Evolutionary conservation across 2,113 vertebrate species (phyloP).

Genomic region (Anolis sagrei): DNA sequence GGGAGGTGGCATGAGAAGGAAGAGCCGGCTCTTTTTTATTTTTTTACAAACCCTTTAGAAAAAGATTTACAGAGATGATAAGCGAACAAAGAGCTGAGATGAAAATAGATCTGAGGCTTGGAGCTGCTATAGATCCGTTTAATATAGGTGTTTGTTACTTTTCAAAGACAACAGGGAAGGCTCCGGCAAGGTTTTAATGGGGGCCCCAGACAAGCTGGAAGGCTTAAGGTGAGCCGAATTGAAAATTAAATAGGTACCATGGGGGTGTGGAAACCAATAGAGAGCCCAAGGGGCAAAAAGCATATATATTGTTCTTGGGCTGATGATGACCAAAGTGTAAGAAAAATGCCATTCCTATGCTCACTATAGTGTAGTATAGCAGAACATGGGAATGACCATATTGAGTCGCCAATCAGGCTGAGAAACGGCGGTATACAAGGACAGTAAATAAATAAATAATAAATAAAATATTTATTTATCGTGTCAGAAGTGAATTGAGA

Average conservation of each 20-base stretch:
- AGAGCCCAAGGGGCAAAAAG: neutral
- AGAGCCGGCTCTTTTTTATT: neutral
- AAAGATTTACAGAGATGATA: conserved; percentile 55
- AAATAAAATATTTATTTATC: too few relatives aligned
- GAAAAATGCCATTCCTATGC: neutral
- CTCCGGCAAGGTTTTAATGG: neutral
- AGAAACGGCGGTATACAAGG: too few relatives aligned
- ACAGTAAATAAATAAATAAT: too few relatives aligned
- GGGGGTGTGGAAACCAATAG: neutral
- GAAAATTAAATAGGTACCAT: neutral
- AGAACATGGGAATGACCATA: too few relatives aligned
- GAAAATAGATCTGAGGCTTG: conserved; percentile 62
- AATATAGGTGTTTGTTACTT: conserved; percentile 18
- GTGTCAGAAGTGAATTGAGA: too few relatives aligned
- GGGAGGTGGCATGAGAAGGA: neutral
- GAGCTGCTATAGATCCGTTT: conserved; percentile 25
- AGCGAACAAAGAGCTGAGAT: conserved; percentile 57
- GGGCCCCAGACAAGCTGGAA: neutral
- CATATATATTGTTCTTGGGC: neutral
- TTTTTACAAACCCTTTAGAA: conserved; percentile 26
- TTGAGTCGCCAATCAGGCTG: too few relatives aligned
- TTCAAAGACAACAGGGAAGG: conserved; percentile 28
- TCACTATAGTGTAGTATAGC: neutral
- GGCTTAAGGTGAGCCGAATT: neutral
- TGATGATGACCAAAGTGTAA: neutral